Evolutionary conservation across 2,888 invertebrate genomes (phyloP), one percentile per base, ranked within the genome.

Genomic region (Itoplectis maculator): DNA sequence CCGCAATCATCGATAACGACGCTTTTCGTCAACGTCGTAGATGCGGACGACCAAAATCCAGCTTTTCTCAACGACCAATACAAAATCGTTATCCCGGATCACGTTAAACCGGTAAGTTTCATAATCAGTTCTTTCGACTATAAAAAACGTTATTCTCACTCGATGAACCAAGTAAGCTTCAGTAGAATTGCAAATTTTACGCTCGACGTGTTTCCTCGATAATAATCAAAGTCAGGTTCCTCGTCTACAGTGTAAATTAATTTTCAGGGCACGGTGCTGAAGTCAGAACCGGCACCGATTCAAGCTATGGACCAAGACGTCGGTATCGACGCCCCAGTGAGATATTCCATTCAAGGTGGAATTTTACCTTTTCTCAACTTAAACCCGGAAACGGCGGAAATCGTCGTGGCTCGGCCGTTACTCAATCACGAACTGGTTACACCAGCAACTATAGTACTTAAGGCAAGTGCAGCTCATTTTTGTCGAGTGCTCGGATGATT

Each of bases 41-140:
- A 98, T 92, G 97, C 98, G 0, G 98, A 98, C 89, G 98, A 98
- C 92, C 98, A 98, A 93, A 98, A 98, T 94, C 98, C 98, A 0
- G 95, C 95, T 88, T 98, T 98, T 91, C 90, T 94, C 8, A 95
- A 96, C 83, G 96, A 97, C 61, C 95, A 96, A 83, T 97, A 97
- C 90, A 95, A 95, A 54, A 95, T 96, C 0, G 93, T 95, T 7
- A 88, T 98, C 74, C 96, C 96, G 0, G 94, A 95, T 8, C 94
- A 95, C 69, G 94, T 95, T 0, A 93, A 93, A 83, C 93, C 93
- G 89, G 95, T 95, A 83, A 88, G 86, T 78, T 20, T 9, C 13
- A 54, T 6, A 74, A 54, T 59, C 69, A n/a, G 18, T 20, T 20
- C 4, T 51, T 8, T 54, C 54, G 0, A 13, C 23, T 20, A 54